These are phyloP conservation scores for Incurvaria masculella DNA, from an alignment of 2,888 invertebrate genomes.

Conservation along the genomic window DNA sequence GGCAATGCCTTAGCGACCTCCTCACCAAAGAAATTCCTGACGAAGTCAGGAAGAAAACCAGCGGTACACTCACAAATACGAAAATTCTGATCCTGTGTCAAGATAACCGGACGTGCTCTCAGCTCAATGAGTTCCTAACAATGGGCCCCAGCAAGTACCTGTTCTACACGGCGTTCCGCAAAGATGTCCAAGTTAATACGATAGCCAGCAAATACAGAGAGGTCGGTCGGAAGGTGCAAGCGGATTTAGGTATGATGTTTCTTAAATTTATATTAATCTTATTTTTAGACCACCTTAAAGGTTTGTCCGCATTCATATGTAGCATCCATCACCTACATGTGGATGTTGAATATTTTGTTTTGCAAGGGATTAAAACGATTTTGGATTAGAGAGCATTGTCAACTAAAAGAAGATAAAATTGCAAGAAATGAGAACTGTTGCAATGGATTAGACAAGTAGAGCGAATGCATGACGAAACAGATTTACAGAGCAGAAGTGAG, in stretches of 20 bases:
- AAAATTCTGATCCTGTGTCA: conserved; percentile 83
- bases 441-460: too few species aligned
- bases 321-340: too few species aligned
- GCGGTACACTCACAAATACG: conserved; percentile 37
- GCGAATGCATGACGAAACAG: too few species aligned
- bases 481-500: too few species aligned
- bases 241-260: conserved; percentile 4
- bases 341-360: too few species aligned
- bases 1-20: conserved; percentile 80
- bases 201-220: conserved; percentile 51
- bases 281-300: too few species aligned
- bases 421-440: too few species aligned
- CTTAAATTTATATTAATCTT: too few species aligned
- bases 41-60: conserved; percentile 57
- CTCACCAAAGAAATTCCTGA: conserved; percentile 76
- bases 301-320: too few species aligned
- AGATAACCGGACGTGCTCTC: conserved; percentile 78
- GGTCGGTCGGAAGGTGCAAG: conserved; percentile 25
- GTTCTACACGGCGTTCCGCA: conserved; percentile 59
- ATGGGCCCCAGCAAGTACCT: conserved; percentile 63
- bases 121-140: conserved; percentile 68
- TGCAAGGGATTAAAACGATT: too few species aligned
- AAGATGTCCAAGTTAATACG: conserved; percentile 55
- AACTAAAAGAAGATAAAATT: too few species aligned
- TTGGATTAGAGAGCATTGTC: too few species aligned